Conservation (phyloP, 2,113 vertebrate species). For the Petroica traversi region DNA sequence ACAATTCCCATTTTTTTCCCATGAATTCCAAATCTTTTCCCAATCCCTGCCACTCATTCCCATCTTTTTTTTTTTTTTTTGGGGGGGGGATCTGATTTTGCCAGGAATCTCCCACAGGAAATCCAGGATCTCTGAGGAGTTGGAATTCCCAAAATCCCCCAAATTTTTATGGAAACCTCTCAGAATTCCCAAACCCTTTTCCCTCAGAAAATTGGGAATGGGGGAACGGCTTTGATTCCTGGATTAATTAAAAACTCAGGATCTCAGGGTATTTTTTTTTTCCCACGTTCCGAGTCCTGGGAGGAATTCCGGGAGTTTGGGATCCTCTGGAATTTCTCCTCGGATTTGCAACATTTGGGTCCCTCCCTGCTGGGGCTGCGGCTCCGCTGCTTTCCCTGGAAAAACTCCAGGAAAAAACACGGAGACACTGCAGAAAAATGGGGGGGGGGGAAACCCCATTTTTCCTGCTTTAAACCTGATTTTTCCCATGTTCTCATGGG, state of each 20-base stretch:
- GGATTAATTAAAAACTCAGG: fast-evolving
- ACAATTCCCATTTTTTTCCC: too few relatives aligned
- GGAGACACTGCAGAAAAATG: fast-evolving
- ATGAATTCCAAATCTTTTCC: too few relatives aligned
- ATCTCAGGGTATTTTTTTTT: background rate
- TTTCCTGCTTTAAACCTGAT: background rate
- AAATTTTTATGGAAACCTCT: too few relatives aligned
- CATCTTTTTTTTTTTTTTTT: too few relatives aligned
- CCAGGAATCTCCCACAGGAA: too few relatives aligned
- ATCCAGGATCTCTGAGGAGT: too few relatives aligned
- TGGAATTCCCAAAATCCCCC: too few relatives aligned
- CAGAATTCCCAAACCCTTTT: background rate
- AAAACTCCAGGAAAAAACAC: background rate
- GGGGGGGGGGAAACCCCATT: too few relatives aligned
- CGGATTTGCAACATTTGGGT: background rate
- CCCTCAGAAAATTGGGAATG: background rate
- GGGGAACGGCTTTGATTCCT: background rate
- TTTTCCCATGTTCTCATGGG: fast-evolving
- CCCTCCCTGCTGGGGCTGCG: background rate
- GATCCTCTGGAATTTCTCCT: background rate
- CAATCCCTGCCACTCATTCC: too few relatives aligned
- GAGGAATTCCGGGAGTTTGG: background rate
- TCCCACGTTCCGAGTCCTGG: background rate
- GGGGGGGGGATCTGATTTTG: too few relatives aligned
- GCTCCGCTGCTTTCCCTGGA: background rate